A percentile compares a stretch with the other conserved stretches of the same genome.
These are phyloP conservation scores for Phaethornis superciliosus DNA, from an alignment of 2,113 vertebrate species.

Conservation along the genomic window DNA sequence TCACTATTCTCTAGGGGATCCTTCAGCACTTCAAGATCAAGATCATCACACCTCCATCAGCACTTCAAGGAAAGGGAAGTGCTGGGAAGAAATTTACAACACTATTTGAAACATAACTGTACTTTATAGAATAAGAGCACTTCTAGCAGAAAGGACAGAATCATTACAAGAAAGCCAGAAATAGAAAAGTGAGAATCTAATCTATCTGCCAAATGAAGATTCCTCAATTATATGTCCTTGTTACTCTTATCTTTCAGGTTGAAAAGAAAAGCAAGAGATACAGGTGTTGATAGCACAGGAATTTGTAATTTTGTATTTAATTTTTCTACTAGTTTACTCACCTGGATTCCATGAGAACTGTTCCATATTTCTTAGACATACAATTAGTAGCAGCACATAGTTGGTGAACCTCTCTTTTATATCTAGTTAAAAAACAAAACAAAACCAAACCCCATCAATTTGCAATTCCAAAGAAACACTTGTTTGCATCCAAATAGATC, in stretches of 20 bases:
- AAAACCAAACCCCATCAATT: not conserved
- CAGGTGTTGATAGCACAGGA: not conserved
- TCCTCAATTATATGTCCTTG: not conserved
- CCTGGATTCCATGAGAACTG: slow-evolving; percentile 99
- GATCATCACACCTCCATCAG: not conserved
- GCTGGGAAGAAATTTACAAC: not conserved
- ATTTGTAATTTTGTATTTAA: not conserved
- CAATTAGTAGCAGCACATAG: slow-evolving; percentile 92
- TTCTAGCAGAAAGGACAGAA: not conserved
- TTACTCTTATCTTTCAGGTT: not conserved
- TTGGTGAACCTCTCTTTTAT: slow-evolving; percentile 98
- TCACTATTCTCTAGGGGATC: not conserved
- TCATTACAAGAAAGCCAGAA: not conserved
- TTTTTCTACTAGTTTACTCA: slow-evolving; percentile 51
- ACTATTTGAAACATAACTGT: not conserved
- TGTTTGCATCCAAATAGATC: not conserved
- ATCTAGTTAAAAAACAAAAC: slow-evolving; percentile 78
- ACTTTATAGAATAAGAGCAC: not conserved
- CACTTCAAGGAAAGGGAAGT: not conserved
- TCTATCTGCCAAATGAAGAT: not conserved
- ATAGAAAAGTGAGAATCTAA: not conserved
- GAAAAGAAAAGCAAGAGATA: not conserved
- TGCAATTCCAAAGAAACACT: not conserved
- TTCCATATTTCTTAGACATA: slow-evolving; percentile 99
- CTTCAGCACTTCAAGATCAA: not conserved